Conservation (phyloP, 2,113 vertebrate genomes). For the Probosciger aterrimus region DNA sequence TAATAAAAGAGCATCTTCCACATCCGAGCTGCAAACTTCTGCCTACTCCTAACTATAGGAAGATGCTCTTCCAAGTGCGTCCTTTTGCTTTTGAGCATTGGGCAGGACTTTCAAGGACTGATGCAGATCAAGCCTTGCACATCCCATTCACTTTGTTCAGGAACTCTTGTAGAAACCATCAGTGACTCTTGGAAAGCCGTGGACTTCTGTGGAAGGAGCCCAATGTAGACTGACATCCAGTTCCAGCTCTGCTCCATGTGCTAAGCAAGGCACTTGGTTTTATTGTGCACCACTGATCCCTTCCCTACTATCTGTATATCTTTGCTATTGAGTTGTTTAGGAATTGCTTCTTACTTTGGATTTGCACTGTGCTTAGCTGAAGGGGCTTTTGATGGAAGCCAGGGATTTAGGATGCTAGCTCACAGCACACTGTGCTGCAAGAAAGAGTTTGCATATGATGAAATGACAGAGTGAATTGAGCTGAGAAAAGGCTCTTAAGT, state of each 20-base stretch:
- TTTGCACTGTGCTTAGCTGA: neutral
- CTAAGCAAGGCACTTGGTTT: neutral
- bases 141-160: neutral
- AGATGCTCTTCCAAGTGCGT: neutral
- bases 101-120: neutral
- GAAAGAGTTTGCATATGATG: neutral
- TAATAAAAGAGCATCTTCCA: constrained; percentile 18
- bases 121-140: neutral
- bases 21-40: neutral
- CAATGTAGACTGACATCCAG: neutral
- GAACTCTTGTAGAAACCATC: neutral
- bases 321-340: neutral
- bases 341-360: neutral
- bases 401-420: neutral
- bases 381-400: neutral
- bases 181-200: neutral
- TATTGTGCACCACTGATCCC: neutral
- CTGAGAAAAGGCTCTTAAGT: constrained; percentile 12
- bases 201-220: neutral
- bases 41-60: neutral
- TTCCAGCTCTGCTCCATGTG: neutral
- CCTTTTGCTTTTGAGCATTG: neutral
- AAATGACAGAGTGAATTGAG: neutral
- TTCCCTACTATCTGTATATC: neutral
- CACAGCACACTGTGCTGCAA: neutral